Percentiles rank a stretch among this genome's conserved stretches.
Conservation (phyloP, 2,888 invertebrate genomes). For the Leptothorax acervorum region DNA sequence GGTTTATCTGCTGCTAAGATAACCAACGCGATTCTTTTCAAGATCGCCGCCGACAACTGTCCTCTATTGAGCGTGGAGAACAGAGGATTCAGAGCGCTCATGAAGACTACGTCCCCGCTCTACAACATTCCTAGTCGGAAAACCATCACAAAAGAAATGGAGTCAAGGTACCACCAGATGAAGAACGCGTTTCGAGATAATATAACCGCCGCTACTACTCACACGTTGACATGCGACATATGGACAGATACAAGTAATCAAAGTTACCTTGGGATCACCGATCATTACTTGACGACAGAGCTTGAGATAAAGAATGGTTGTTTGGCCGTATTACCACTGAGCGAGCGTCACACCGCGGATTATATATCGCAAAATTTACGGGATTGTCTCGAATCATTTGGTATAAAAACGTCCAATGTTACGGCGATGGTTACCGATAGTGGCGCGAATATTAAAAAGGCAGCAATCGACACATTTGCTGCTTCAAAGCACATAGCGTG, state of each 20-base stretch:
- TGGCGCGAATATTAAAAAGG: neutral
- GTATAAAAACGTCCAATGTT: neutral
- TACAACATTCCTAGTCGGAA: neutral
- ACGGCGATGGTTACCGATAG: neutral
- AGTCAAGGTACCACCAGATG: neutral
- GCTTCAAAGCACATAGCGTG: neutral
- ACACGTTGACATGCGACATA: slow-evolving; percentile 1
- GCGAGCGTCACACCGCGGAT: neutral
- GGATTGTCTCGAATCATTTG: slow-evolving; percentile 1
- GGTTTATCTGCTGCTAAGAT: neutral
- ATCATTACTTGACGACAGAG: neutral
- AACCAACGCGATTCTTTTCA: neutral
- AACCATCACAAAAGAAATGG: slow-evolving; percentile 2
- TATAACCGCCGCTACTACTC: neutral
- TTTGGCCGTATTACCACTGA: neutral
- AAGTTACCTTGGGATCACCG: slow-evolving; percentile 1
- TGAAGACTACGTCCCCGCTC: neutral
- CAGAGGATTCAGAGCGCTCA: neutral
- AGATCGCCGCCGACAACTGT: neutral
- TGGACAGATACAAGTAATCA: slow-evolving; percentile 3
- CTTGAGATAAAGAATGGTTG: neutral
- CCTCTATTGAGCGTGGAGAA: neutral
- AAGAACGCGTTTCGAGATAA: neutral
- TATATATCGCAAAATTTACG: neutral
- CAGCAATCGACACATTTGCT: neutral